Evolutionary conservation across 2,797 vertebrate genomes (phyloP), one percentile per base, ranked within the genome.

Genomic region (Acanthurus tractus): DNA sequence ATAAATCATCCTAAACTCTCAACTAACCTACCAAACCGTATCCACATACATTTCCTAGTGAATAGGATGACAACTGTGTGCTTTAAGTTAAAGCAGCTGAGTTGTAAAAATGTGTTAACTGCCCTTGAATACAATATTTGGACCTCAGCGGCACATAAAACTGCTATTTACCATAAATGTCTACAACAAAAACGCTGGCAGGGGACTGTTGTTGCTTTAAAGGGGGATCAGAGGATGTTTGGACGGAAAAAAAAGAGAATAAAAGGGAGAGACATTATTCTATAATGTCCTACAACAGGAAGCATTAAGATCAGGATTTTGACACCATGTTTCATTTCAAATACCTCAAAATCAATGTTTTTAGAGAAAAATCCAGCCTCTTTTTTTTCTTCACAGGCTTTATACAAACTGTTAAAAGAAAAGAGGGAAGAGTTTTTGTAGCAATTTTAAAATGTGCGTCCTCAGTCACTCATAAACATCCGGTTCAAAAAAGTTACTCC

Each of bases 101-200:
- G 57, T 58, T 64, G 17, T 56, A 65, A 65, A 78, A 81, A 83
- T 56, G 14, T 67, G 34, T 57, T 66, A 81, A 20, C 44, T 68
- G 55, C 36, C 54, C 67, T 71, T 76, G 46, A 72, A 72, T 40
- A 42, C 13, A 66, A 72, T 74, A 29, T 29, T 18, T 76, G 42
- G 25, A 80, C 59, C 14, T 63, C 23, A 62, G 64, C 55, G 22
- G 49, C 11, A 12, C 48, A 56, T 44, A 42, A 59, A 76, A 55
- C 4, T 12, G 22, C 50, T 49, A 22, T 4, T n/a, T 44, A 18
- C 11, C 49, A 65, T 50, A 55, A 63, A 71, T 72, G 34, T 23
- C 57, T 58, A 66, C 14, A 42, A 55, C 6, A 6, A 58, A 65
- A 55, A 70, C 22, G 7, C 12, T 57, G 12, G 18, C 15, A 58